Percentiles rank a stretch among this genome's conserved stretches.
These are phyloP conservation scores for Lasioglossum malachurum DNA, from an alignment of 2,888 invertebrate genomes.

Conservation along the genomic window DNA sequence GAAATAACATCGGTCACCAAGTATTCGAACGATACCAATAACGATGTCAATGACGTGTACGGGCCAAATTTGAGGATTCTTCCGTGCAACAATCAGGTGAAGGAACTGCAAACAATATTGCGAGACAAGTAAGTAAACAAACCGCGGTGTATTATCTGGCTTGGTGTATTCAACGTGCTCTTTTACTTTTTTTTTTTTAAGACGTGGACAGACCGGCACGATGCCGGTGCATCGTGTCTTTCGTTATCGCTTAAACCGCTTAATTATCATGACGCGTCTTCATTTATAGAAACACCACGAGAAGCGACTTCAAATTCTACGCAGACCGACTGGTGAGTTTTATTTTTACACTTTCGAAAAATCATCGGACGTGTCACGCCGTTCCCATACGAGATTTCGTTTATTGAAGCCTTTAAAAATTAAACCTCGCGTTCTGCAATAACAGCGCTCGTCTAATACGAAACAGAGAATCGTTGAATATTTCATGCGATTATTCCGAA, in stretches of 20 bases:
- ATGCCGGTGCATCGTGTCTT: conserved; percentile 5
- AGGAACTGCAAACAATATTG: conserved; percentile 94
- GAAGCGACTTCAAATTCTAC: conserved; percentile 99
- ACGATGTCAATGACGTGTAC: conserved; percentile 87
- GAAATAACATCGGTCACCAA: conserved; percentile 67
- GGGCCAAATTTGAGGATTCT: conserved; percentile 90
- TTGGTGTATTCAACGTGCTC: not conserved
- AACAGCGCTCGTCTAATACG: not conserved
- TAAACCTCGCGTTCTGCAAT: not conserved
- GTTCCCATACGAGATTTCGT: not conserved
- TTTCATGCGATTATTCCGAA: not conserved
- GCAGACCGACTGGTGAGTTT: conserved; percentile 94
- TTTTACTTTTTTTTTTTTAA: not conserved
- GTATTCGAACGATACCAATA: conserved; percentile 69
- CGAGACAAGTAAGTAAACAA: conserved; percentile 90
- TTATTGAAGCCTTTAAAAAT: not conserved
- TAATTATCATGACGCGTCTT: conserved; percentile 36
- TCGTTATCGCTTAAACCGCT: conserved; percentile 10
- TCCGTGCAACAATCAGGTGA: conserved; percentile 91
- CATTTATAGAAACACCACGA: conserved; percentile 92
- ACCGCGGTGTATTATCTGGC: not conserved
- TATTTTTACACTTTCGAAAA: conserved; percentile 10
- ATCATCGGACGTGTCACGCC: not conserved
- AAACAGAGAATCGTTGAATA: not conserved
- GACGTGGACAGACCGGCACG: conserved; percentile 19